Conservation (phyloP, 2,888 invertebrate species). For the Netelia melanura region DNA sequence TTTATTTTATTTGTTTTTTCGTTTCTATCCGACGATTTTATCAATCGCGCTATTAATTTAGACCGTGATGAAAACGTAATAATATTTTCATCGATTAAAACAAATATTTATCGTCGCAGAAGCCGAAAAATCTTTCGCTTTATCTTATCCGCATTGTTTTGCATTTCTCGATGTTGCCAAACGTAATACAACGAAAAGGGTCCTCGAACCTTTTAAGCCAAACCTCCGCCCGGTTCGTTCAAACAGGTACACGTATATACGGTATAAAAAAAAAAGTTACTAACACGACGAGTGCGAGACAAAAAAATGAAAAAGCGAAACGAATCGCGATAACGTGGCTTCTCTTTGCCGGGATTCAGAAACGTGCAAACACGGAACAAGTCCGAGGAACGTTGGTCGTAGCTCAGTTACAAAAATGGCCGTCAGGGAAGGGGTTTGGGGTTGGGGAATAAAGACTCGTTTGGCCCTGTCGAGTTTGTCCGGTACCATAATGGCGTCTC, state of each 20-base stretch:
- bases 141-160: background rate
- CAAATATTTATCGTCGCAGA: background rate
- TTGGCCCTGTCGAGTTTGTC: conserved; percentile 62
- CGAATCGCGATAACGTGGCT: conserved; percentile 42
- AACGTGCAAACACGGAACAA: conserved; percentile 67
- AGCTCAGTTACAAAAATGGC: conserved; percentile 55
- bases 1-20: conserved; percentile 13
- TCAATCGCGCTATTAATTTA: conserved; percentile 48
- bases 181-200: conserved; percentile 47
- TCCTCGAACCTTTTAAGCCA: conserved; percentile 61
- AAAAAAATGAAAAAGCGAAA: conserved; percentile 24
- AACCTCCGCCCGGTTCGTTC: conserved; percentile 39
- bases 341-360: conserved; percentile 58
- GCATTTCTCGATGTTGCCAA: background rate
- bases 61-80: conserved; percentile 8
- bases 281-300: background rate
- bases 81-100: background rate
- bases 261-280: conserved; percentile 32
- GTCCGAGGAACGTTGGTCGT: conserved; percentile 52
- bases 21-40: conserved; percentile 28
- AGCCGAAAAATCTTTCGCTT: background rate
- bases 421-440: conserved; percentile 2
- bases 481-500: conserved; percentile 66
- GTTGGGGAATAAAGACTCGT: conserved; percentile 55
- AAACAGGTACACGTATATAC: conserved; percentile 25